Evolutionary conservation across 1,140 invertebrate genomes (phyloP), one percentile per base, ranked within the genome.

Genomic region (Trichoplusia ni): DNA sequence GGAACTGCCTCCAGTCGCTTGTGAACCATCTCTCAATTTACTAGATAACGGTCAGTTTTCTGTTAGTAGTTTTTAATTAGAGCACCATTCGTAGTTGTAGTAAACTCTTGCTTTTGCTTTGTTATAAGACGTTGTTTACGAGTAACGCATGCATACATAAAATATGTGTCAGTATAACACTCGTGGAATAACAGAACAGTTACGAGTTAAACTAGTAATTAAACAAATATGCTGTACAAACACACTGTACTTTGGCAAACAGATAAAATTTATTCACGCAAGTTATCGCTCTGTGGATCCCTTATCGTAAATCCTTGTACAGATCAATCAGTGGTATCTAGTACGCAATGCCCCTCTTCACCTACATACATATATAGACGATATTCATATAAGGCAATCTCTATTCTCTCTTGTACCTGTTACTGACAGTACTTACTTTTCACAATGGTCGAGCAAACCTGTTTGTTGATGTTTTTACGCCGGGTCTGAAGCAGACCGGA

Each of bases 1-100:
- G 38, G 87, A 89, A 51, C 75, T 90, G 23, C 77, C 82, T 29
- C 86, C 86, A 8, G 86, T 84, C 21, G 73, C 71, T 4, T 75
- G 71, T 35, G 81, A 88, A 16, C 60, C 78, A 5, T 75, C 84
- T 6, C 81, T 86, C 53, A 54, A 72, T 35, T 69, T 87, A 21
- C 66, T 82, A 56, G 79, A 82, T 35, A 69, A 80, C 59, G 86
- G 86, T 89, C 67, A 77, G 80, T 81, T 51, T 31, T 35, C 31
- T 7, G 31, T 2, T 16, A 47, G 16, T 47, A 11, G 16, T 19
- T 19, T 35, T 33, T 6, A 35, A 25, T 16, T 19, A 46, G n/a
- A n/a, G n/a, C n/a, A n/a, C n/a, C n/a, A n/a, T n/a, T n/a, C n/a
- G n/a, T n/a, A n/a, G n/a, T n/a, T n/a, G n/a, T n/a, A n/a, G n/a